Conservation (phyloP, 1,140 invertebrate genomes). For the Cotesia chilonis region DNA sequence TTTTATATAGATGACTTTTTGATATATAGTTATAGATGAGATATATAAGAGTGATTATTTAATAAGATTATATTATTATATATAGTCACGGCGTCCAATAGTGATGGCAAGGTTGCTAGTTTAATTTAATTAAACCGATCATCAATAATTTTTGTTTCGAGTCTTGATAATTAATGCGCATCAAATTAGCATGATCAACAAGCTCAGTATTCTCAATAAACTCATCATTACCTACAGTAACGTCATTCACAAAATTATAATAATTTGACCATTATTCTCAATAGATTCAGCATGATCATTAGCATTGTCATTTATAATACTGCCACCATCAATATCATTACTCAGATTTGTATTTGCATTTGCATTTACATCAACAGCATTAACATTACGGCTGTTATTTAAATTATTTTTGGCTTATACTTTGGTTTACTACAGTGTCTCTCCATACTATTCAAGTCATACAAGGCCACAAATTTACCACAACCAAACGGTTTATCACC, state of each 20-base stretch:
- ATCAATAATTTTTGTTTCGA: conserved; percentile 61
- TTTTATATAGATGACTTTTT: too few relatives aligned
- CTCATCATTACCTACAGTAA: conserved; percentile 45
- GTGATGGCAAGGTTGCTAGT: too few relatives aligned
- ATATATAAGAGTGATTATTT: too few relatives aligned
- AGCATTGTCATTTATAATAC: conserved; percentile 30
- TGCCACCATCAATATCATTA: background rate
- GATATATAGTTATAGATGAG: too few relatives aligned
- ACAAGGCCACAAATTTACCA: conserved; percentile 59
- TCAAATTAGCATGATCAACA: conserved; percentile 50
- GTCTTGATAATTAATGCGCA: conserved; percentile 49
- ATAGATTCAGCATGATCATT: background rate
- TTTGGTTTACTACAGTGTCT: conserved; percentile 52
- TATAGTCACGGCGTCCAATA: too few relatives aligned
- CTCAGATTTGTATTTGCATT: too few relatives aligned
- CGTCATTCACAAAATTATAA: background rate
- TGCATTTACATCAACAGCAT: conserved; percentile 22
- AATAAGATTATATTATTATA: too few relatives aligned
- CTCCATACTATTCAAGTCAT: conserved; percentile 59
- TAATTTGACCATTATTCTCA: too few relatives aligned
- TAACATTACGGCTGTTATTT: background rate
- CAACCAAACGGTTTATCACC: conserved; percentile 65
- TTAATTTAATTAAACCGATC: conserved; percentile 48
- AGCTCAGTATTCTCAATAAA: conserved; percentile 55
- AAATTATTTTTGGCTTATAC: conserved; percentile 39